Conservation (phyloP, 1,140 invertebrate genomes). For the Plodia interpunctella region DNA sequence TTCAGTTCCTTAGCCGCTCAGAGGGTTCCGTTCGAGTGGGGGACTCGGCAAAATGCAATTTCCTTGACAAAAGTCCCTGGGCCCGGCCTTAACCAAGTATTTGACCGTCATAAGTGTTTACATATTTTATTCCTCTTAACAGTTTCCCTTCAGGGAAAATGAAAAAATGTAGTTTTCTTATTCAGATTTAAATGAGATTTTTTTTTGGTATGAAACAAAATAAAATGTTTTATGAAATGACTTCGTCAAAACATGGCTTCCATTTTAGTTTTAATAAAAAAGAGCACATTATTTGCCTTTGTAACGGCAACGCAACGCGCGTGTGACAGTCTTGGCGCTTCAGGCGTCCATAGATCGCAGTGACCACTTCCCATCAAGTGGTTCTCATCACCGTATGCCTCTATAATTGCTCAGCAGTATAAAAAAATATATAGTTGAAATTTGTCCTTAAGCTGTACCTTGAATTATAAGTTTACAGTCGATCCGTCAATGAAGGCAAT, state of each 20-base stretch:
- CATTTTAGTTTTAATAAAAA: too few species aligned
- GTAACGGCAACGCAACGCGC: too few species aligned
- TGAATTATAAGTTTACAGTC: constrained; percentile 26
- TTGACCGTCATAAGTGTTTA: constrained; percentile 33
- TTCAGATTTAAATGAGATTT: constrained; percentile 10
- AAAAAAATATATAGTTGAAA: too few species aligned
- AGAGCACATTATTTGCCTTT: too few species aligned
- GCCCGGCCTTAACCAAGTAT: constrained; percentile 28
- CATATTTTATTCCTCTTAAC: constrained; percentile 11
- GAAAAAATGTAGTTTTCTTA: background rate
- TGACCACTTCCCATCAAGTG: too few species aligned
- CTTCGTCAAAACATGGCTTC: too few species aligned
- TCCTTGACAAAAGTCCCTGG: constrained; percentile 46
- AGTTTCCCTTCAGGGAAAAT: background rate
- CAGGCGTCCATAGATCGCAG: too few species aligned
- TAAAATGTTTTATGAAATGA: too few species aligned
- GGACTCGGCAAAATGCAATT: constrained; percentile 56
- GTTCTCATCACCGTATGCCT: too few species aligned
- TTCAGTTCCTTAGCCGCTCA: constrained; percentile 13
- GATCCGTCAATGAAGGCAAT: constrained; percentile 48
- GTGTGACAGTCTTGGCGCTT: too few species aligned
- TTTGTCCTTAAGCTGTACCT: background rate
- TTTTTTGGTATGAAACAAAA: too few species aligned
- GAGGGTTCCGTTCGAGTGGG: constrained; percentile 35
- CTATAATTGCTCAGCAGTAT: too few species aligned